phyloP scores from a whole-genome alignment of 2,888 invertebrate species.

The Mayetiola destructor region DNA sequence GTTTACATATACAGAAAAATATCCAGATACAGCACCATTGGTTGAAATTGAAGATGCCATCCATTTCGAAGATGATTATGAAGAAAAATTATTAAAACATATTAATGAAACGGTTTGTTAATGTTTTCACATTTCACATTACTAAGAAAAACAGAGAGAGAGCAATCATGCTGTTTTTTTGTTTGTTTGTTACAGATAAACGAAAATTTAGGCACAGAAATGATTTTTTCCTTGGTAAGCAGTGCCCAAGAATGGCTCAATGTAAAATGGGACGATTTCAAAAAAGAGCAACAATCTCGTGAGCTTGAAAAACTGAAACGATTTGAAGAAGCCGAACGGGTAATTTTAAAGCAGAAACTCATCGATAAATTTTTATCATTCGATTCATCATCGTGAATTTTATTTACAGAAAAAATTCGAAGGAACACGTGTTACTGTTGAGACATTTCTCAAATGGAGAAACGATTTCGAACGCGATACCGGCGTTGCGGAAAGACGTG shows the following conservation, averaged over 20 bases:
- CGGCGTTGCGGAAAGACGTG: conserved; percentile 56
- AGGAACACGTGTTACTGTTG: conserved; percentile 89
- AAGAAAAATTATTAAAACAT: conserved; percentile 48
- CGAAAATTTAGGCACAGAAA: conserved; percentile 91
- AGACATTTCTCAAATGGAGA: conserved; percentile 91
- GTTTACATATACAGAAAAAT: conserved; percentile 72
- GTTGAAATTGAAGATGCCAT: conserved; percentile 64
- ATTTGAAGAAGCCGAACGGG: conserved; percentile 79
- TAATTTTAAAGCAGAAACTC: conserved; percentile 31
- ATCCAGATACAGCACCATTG: conserved; percentile 74
- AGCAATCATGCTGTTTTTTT: background rate
- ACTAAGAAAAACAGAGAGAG: too few species aligned
- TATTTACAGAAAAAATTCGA: conserved; percentile 87
- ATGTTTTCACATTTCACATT: background rate
- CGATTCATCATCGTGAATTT: background rate
- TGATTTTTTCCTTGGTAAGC: conserved; percentile 91
- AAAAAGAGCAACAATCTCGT: conserved; percentile 54
- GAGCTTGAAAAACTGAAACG: conserved; percentile 51
- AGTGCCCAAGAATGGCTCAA: conserved; percentile 88
- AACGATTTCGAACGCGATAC: conserved; percentile 81
- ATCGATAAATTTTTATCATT: background rate
- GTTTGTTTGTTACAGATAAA: conserved; percentile 50
- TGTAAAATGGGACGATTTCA: conserved; percentile 64
- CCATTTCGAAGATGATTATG: conserved; percentile 59
- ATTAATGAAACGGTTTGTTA: conserved; percentile 47